Evolutionary conservation across 2,888 invertebrate genomes (phyloP).

Genomic region (Amblyteles armatorius): DNA sequence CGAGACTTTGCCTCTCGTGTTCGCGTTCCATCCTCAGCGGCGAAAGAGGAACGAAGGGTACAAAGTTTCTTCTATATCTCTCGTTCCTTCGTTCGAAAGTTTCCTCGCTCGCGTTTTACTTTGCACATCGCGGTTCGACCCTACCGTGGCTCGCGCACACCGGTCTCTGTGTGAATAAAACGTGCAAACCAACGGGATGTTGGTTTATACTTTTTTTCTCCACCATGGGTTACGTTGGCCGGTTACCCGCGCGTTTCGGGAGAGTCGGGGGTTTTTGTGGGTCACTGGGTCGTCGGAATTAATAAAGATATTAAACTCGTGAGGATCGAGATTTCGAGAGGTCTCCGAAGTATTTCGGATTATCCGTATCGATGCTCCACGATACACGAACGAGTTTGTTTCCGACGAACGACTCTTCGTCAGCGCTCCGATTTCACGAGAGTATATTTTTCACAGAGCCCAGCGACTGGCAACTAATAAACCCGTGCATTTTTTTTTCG

Average conservation of each 20-base stretch:
- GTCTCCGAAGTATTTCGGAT: not conserved
- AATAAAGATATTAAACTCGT: not conserved
- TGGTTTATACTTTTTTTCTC: not conserved
- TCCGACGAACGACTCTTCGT: no score
- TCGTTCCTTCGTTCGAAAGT: conserved; percentile 48
- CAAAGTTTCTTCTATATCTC: conserved; percentile 55
- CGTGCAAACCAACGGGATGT: not conserved
- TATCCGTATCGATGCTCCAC: no score
- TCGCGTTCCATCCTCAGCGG: conserved; percentile 35
- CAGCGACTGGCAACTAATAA: no score
- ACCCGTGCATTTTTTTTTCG: no score
- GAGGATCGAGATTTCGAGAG: not conserved
- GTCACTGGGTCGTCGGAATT: not conserved
- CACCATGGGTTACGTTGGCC: not conserved
- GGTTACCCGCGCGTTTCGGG: not conserved
- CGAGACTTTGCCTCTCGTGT: conserved; percentile 58
- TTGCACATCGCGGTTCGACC: conserved; percentile 15
- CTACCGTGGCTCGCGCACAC: not conserved
- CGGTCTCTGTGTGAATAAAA: not conserved
- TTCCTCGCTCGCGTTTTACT: conserved; percentile 62
- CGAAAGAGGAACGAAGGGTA: conserved; percentile 59
- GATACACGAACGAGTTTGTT: no score
- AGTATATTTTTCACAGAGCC: no score
- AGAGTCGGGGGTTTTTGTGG: not conserved
- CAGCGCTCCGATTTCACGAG: no score